phyloP scores from a whole-genome alignment of 2,888 invertebrate species.

The Caenorhabditis japonica region DNA sequence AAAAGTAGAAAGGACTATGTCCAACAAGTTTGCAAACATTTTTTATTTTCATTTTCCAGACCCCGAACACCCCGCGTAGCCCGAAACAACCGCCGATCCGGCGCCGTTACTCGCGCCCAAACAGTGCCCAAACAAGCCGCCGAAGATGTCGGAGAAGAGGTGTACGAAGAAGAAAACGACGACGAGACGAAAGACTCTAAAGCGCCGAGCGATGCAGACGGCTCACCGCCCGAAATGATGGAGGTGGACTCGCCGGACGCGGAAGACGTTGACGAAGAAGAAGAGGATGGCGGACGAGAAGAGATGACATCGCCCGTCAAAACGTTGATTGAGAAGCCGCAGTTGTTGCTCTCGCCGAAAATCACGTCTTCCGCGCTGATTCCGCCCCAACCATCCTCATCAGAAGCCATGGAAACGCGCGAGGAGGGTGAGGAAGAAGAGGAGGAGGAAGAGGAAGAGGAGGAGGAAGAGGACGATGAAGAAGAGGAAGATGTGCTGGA shows the following conservation, averaged over 20 bases:
- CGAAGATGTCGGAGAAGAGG: slow-evolving; percentile 19
- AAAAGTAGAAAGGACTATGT: background rate
- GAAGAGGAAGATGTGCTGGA: background rate
- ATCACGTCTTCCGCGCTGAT: background rate
- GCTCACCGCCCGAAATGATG: slow-evolving; percentile 14
- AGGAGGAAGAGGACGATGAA: background rate
- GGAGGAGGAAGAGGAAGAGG: slow-evolving; percentile 6
- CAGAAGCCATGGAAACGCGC: background rate
- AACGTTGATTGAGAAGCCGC: slow-evolving; percentile 11
- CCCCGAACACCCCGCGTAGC: slow-evolving; percentile 19
- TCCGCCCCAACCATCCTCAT: background rate
- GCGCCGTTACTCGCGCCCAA: slow-evolving; percentile 34
- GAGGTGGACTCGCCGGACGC: slow-evolving; percentile 35
- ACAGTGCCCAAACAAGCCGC: slow-evolving; percentile 20
- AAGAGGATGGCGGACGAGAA: background rate
- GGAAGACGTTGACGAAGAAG: slow-evolving; percentile 11
- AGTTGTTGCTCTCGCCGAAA: slow-evolving; percentile 5
- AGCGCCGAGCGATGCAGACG: slow-evolving; percentile 25
- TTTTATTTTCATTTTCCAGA: slow-evolving; percentile 7
- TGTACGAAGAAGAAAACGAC: slow-evolving; percentile 19
- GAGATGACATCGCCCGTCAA: slow-evolving; percentile 12
- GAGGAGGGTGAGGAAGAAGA: slow-evolving; percentile 4
- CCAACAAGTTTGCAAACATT: too few species aligned
- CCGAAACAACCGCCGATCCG: slow-evolving; percentile 19
- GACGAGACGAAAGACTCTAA: slow-evolving; percentile 37